A percentile compares a stretch with the other conserved stretches of the same genome.
Conservation (phyloP, 2,888 invertebrate species). For the Pseudolycoriella hygida region DNA sequence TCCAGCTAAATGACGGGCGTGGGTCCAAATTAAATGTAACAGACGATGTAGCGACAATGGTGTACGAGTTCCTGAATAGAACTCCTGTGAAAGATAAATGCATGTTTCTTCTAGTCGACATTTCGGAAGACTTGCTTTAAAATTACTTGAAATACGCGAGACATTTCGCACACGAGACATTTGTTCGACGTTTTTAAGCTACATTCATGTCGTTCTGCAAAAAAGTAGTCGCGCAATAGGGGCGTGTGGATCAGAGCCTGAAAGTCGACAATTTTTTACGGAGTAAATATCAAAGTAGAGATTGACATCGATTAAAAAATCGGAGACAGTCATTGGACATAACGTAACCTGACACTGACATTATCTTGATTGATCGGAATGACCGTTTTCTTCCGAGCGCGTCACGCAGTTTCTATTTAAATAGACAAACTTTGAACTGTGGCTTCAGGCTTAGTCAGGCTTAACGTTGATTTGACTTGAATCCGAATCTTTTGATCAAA, state of each 20-base stretch:
- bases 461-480: too few relatives aligned
- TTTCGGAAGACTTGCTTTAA: neutral
- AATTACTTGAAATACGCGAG: constrained; percentile 83
- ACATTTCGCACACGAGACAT: constrained; percentile 90
- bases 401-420: too few relatives aligned
- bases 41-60: constrained; percentile 80
- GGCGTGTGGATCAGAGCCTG: constrained; percentile 89
- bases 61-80: constrained; percentile 77
- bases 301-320: too few relatives aligned
- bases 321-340: too few relatives aligned
- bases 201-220: constrained; percentile 85
- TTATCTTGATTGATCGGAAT: too few relatives aligned
- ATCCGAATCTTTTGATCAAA: too few relatives aligned
- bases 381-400: too few relatives aligned
- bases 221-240: constrained; percentile 82
- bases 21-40: constrained; percentile 91
- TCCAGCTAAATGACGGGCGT: constrained; percentile 83
- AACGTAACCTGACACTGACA: too few relatives aligned
- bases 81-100: constrained; percentile 40
- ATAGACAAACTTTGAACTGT: too few relatives aligned
- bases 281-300: neutral
- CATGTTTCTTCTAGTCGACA: neutral
- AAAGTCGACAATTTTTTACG: constrained; percentile 13
- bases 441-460: too few relatives aligned
- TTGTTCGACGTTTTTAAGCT: constrained; percentile 43